phyloP scores from a whole-genome alignment of 2,797 vertebrate genomes.

The Ambastaia sidthimunki region DNA sequence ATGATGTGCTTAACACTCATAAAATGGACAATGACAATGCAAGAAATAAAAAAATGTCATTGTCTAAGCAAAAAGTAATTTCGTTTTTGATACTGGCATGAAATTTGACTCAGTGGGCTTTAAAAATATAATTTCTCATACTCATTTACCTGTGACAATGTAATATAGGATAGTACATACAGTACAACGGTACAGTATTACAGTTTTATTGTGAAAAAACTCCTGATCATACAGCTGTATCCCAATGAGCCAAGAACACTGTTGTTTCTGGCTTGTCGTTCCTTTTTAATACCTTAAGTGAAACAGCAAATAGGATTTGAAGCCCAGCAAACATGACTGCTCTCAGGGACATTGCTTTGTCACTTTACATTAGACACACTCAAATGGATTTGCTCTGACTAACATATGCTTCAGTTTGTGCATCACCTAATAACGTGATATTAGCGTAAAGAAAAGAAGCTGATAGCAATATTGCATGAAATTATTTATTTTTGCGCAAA shows the following conservation, averaged over 20 bases:
- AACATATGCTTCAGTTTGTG: conserved; percentile 16
- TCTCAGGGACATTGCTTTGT: conserved; percentile 70
- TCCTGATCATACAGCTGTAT: conserved; percentile 20
- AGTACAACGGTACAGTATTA: conserved; percentile 7
- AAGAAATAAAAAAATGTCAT: too few species aligned
- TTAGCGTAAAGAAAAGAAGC: background rate
- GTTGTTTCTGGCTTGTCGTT: conserved; percentile 51
- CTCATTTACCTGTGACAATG: background rate
- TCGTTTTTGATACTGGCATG: too few species aligned
- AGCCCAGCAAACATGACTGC: conserved; percentile 68
- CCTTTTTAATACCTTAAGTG: conserved; percentile 56
- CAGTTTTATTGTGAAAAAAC: background rate
- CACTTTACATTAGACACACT: conserved; percentile 72
- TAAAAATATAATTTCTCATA: background rate
- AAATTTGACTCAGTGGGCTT: background rate
- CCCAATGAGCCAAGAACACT: conserved; percentile 30
- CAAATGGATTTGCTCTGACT: conserved; percentile 47
- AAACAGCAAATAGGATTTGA: conserved; percentile 72
- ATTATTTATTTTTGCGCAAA: background rate
- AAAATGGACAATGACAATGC: too few species aligned
- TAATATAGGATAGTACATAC: background rate
- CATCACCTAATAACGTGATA: background rate
- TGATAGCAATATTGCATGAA: background rate
- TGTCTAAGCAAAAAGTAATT: too few species aligned
- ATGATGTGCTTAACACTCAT: too few species aligned